A percentile compares a stretch with the other conserved stretches of the same genome.
These are phyloP conservation scores for Drosophila tristis DNA, from an alignment of 1,140 invertebrate genomes.

Conservation along the genomic window DNA sequence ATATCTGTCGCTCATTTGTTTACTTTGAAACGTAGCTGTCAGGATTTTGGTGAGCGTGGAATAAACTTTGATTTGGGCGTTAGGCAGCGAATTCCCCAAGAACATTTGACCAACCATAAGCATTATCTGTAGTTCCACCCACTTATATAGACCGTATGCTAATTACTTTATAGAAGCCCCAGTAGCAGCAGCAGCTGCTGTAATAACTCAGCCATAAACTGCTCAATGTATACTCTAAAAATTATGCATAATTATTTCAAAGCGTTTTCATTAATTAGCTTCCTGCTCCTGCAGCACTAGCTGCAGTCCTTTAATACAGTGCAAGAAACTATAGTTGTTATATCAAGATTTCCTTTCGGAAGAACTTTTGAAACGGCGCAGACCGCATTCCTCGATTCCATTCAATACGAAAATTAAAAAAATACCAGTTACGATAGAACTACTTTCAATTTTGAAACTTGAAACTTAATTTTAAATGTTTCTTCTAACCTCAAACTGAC, in stretches of 20 bases:
- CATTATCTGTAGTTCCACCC: background rate
- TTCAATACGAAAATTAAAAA: no score
- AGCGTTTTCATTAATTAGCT: conserved; percentile 80
- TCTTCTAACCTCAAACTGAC: no score
- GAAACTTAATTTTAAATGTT: no score
- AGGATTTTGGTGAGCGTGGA: conserved; percentile 36
- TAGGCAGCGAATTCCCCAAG: conserved; percentile 45
- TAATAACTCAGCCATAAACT: conserved; percentile 82
- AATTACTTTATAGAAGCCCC: conserved; percentile 61
- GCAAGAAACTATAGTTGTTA: no score
- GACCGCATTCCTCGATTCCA: no score
- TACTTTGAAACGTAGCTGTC: conserved; percentile 76
- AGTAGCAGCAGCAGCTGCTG: conserved; percentile 67
- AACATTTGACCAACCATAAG: conserved; percentile 18
- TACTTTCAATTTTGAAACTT: no score
- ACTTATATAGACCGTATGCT: conserved; percentile 55
- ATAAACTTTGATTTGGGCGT: conserved; percentile 60
- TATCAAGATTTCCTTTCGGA: no score
- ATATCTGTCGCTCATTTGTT: conserved; percentile 70
- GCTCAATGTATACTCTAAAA: conserved; percentile 82
- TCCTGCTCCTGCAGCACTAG: conserved; percentile 29
- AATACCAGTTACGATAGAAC: no score
- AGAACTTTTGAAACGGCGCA: no score
- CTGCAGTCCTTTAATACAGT: no score
- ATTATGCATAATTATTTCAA: conserved; percentile 83